phyloP scores from a whole-genome alignment of 30 jellyfish, hydroid and myxozoan species.

The Aurelia sp. region DNA sequence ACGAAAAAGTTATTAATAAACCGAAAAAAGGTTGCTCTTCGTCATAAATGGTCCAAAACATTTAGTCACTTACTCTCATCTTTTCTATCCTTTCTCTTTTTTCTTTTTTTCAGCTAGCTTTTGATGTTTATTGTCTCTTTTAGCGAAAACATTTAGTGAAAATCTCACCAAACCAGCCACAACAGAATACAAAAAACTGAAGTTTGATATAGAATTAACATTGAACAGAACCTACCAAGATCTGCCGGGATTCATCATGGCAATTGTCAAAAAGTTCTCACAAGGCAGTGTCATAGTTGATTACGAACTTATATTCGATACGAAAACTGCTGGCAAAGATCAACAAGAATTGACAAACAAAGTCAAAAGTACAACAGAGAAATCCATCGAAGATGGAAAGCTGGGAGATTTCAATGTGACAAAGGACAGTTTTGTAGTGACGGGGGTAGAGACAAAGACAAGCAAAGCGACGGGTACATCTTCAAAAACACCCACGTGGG shows the following conservation, averaged over 20 bases:
- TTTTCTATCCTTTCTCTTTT: too few relatives aligned
- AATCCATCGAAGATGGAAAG: constrained; percentile 19
- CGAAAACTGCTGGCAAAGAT: constrained; percentile 35
- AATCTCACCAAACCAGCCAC: not conserved
- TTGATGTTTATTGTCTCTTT: not conserved
- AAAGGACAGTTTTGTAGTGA: not conserved
- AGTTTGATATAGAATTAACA: constrained; percentile 21
- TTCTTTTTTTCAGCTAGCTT: too few relatives aligned
- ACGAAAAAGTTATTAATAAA: too few relatives aligned
- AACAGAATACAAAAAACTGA: constrained; percentile 6
- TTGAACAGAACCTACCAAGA: constrained; percentile 51
- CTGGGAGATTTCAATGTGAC: constrained; percentile 39
- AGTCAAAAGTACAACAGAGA: constrained; percentile 5
- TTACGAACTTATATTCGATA: constrained; percentile 49
- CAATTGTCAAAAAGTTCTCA: constrained; percentile 28
- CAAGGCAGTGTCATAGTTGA: constrained; percentile 39
- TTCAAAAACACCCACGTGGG: constrained; percentile 35
- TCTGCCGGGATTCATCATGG: constrained; percentile 44
- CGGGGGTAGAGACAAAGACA: constrained; percentile 6
- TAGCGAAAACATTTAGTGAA: not conserved
- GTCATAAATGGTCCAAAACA: too few relatives aligned
- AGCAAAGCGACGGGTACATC: not conserved
- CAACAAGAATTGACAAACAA: constrained; percentile 5
- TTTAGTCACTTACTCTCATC: too few relatives aligned
- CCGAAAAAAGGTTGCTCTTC: too few relatives aligned